Evolutionary conservation across 2,797 vertebrate genomes (phyloP).

Genomic region (Artibeus jamaicensis): DNA sequence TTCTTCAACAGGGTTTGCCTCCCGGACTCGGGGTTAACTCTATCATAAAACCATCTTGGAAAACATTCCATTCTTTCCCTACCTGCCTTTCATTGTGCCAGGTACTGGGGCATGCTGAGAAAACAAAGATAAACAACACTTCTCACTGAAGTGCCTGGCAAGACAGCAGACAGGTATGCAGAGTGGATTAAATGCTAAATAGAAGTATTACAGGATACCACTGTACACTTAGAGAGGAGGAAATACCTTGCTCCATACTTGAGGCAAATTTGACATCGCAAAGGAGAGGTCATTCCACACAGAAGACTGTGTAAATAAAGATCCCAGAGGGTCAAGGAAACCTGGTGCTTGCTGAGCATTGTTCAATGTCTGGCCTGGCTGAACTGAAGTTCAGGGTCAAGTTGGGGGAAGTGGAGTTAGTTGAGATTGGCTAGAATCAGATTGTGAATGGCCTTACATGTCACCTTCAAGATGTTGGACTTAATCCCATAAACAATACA

Average conservation of each 20-base stretch:
- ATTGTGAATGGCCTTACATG: neutral
- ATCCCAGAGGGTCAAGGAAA: neutral
- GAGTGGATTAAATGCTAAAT: neutral
- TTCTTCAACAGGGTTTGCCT: neutral
- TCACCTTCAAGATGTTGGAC: neutral
- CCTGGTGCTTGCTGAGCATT: neutral
- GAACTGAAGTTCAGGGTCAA: neutral
- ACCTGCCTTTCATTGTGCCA: neutral
- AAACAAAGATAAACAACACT: constrained; percentile 2
- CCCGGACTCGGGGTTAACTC: neutral
- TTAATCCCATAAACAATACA: neutral
- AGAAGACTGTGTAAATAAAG: neutral
- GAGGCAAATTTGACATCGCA: neutral
- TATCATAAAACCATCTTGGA: neutral
- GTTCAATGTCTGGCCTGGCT: neutral
- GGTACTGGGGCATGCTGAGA: neutral
- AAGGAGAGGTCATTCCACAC: neutral
- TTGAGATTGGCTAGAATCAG: neutral
- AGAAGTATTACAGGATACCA: neutral
- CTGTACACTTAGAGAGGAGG: neutral
- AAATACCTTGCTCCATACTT: neutral
- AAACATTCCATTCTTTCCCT: neutral
- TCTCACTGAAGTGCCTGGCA: neutral
- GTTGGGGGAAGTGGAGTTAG: neutral
- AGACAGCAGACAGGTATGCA: neutral